Evolutionary conservation across 2,888 invertebrate genomes (phyloP), one percentile per base, ranked within the genome.

Genomic region (Romanomermis culicivorax): DNA sequence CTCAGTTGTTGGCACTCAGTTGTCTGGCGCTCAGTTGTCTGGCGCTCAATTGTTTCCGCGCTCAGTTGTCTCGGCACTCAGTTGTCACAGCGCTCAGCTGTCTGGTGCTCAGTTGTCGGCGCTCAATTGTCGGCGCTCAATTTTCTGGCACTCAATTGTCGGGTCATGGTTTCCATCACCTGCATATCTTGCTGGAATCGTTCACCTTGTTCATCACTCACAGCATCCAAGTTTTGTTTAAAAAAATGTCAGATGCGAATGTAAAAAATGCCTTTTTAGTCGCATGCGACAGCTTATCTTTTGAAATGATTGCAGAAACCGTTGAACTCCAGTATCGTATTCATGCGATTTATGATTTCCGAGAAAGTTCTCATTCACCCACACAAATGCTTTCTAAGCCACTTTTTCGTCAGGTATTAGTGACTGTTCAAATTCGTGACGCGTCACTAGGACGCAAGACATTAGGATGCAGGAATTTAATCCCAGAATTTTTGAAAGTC

Each of bases 151-250:
- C n/a, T n/a, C n/a, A n/a, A n/a, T n/a, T n/a, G n/a, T n/a, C n/a
- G n/a, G n/a, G n/a, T n/a, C n/a, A n/a, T n/a, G n/a, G 59, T 58
- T 58, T 69, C 67, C 59, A 67, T 66, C 23, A 58, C 58, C 42
- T 58, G 61, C 30, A 68, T 63, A 54, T 69, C 68, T 56, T 68
- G 68, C 58, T 69, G 69, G 55, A 69, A 70, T 25, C 68, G 58
- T 61, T 69, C 67, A 27, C 65, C 64, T 30, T 69, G 69, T 55
- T 69, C 65, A 55, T 68, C 67, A 57, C 66, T 67, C 29, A 63
- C 59, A 54, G 58, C 64, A 52, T 65, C 67, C 45, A 65, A 59
- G 61, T 69, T 70, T 60, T 65, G n/a, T 60, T 17, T 67, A 66
- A 60, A 70, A 70, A 55, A 61, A 62, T 57, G 68, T 56, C 26